Evolutionary conservation across 1,140 invertebrate genomes (phyloP), one percentile per base, ranked within the genome.

Genomic region (Procambarus virginalis): DNA sequence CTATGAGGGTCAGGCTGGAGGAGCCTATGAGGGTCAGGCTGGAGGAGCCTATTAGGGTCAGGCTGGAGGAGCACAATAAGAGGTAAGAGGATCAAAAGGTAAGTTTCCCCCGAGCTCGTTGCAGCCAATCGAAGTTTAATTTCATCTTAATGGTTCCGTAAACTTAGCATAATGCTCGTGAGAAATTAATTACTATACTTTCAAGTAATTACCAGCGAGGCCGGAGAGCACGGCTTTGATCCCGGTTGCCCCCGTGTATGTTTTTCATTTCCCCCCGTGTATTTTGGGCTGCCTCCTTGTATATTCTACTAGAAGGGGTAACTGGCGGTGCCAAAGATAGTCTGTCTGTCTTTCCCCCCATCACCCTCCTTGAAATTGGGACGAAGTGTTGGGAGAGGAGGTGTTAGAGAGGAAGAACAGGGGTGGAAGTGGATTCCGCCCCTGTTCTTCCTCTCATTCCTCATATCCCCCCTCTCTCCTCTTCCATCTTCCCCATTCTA

Each of bases 41-140:
- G 34, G n/a, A 4, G 22, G 68, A 9, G 20, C 46, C 34, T 1
- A 34, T 0, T 0, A 34, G 34, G 34, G 34, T 34, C 34, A 34
- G 34, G 34, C 34, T 34, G 34, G n/a, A 4, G 22, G 68, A 9
- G 20, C 46, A 22, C 22, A 45, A 51, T 2, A 80, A 49, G 20
- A 55, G 78, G n/a, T 80, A 80, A 80, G 78, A 80, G 78, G 78
- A 80, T 80, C 78, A 80, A 80, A 34, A 80, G 78, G 49, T 17
- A 58, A 80, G 78, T 58, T 80, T 80, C 78, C 78, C 34, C 55
- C n/a, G 78, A 80, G 55, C 49, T 55, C 78, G 22, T 80, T 51
- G 78, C 49, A 80, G 55, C 78, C 55, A 58, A 80, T 80, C 78
- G 78, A 80, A 55, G 78, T 80, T 58, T 80, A 80, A 80, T 80